These are phyloP conservation scores for Creontiades dilutus DNA, from an alignment of 2,888 invertebrate species.

Conservation along the genomic window DNA sequence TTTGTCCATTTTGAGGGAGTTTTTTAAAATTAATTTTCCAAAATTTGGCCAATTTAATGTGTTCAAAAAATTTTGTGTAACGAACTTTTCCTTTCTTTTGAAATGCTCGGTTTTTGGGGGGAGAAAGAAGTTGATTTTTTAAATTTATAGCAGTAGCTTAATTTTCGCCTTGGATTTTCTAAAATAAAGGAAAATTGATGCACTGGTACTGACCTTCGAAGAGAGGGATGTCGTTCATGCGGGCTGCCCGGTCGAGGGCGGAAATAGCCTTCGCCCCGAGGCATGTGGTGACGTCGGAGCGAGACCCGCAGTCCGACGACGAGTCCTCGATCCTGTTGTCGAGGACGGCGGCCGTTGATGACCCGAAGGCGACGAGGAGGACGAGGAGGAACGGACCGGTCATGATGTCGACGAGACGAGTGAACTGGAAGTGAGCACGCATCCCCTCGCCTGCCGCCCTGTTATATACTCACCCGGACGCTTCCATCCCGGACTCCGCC, in stretches of 20 bases:
- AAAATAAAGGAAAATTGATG: background rate
- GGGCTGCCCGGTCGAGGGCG: constrained; percentile 81
- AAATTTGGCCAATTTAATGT: too few relatives aligned
- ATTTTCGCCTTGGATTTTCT: too few relatives aligned
- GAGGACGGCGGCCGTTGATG: constrained; percentile 70
- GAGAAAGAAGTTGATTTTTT: too few relatives aligned
- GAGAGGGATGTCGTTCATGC: constrained; percentile 80
- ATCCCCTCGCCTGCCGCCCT: constrained; percentile 64
- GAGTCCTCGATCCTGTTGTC: constrained; percentile 76
- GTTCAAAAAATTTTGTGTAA: too few relatives aligned
- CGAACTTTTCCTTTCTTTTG: too few relatives aligned
- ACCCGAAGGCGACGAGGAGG: constrained; percentile 45
- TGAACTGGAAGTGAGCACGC: constrained; percentile 66
- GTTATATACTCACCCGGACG: constrained; percentile 56
- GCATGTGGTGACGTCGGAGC: constrained; percentile 78
- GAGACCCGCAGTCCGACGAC: constrained; percentile 69
- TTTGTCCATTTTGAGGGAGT: too few relatives aligned
- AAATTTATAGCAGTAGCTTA: too few relatives aligned
- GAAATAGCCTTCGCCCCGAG: constrained; percentile 82
- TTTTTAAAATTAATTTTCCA: too few relatives aligned
- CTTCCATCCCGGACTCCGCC: constrained; percentile 58
- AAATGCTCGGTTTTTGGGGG: too few relatives aligned
- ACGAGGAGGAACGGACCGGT: constrained; percentile 54
- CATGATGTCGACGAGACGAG: constrained; percentile 43
- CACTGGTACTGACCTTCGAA: constrained; percentile 65